phyloP scores from a whole-genome alignment of 2,113 vertebrate genomes.

The Channa maculata region DNA sequence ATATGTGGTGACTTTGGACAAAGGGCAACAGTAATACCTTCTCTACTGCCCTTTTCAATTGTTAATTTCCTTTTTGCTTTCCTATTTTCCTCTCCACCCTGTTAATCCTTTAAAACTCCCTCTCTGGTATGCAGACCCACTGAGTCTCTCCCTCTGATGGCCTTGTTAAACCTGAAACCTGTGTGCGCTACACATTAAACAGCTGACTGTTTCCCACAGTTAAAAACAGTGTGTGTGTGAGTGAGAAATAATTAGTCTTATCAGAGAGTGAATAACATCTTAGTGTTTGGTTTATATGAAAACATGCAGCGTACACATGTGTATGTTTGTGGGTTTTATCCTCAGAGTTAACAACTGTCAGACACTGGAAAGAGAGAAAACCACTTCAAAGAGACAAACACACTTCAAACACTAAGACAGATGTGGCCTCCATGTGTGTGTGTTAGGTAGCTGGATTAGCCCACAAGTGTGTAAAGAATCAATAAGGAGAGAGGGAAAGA shows the following conservation, averaged over 20 bases:
- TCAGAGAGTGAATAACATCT: neutral
- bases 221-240: slow-evolving; percentile 5
- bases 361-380: slow-evolving; percentile 39
- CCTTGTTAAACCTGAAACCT: slow-evolving; percentile 55
- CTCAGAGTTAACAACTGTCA: slow-evolving; percentile 28
- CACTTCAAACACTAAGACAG: slow-evolving; percentile 56
- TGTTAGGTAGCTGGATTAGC: slow-evolving; percentile 35
- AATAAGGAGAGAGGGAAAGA: slow-evolving; percentile 30
- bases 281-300: neutral
- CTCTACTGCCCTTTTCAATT: too few relatives aligned
- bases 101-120: slow-evolving; percentile 18
- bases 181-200: slow-evolving; percentile 49
- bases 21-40: too few relatives aligned
- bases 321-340: slow-evolving; percentile 9
- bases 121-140: slow-evolving; percentile 44
- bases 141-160: slow-evolving; percentile 32
- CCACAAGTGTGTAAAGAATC: slow-evolving; percentile 60
- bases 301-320: neutral
- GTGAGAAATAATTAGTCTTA: neutral
- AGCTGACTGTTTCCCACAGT: slow-evolving; percentile 50
- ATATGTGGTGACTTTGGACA: too few relatives aligned
- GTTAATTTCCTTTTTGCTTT: neutral
- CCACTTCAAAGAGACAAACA: slow-evolving; percentile 56
- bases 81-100: neutral
- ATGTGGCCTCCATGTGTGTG: slow-evolving; percentile 18